A percentile compares a stretch with the other conserved stretches of the same genome.
These are phyloP conservation scores for Muscidifurax raptorellus DNA, from an alignment of 1,140 invertebrate genomes.

Conservation along the genomic window DNA sequence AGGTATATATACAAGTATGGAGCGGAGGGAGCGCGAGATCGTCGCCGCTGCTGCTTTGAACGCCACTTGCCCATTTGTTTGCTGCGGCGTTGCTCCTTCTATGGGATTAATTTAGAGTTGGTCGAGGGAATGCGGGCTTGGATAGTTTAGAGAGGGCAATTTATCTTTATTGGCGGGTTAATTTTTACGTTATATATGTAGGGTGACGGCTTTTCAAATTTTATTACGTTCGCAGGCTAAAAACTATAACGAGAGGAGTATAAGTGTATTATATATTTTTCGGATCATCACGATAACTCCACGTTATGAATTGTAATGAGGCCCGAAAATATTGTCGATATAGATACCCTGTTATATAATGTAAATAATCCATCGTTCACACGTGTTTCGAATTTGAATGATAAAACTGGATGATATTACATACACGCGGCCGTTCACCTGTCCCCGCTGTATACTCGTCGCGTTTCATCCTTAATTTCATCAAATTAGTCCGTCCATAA, in stretches of 20 bases:
- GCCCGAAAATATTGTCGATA: no score
- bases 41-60: neutral
- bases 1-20: no score
- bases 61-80: neutral
- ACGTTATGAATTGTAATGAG: no score
- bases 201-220: neutral
- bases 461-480: neutral
- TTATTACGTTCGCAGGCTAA: no score
- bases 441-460: neutral
- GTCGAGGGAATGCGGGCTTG: neutral
- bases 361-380: neutral
- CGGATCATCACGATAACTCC: no score
- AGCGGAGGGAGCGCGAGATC: neutral
- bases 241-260: no score
- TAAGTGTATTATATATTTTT: no score
- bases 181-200: neutral
- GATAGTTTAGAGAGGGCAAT: neutral
- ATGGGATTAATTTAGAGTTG: neutral
- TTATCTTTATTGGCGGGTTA: neutral
- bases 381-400: conserved; percentile 16
- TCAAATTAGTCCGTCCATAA: conserved; percentile 10
- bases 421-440: neutral
- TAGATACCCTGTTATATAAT: no score
- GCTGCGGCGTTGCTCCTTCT: neutral
- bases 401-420: neutral